Conservation (phyloP, 1,140 invertebrate genomes). For the Choristoneura fumiferana region DNA sequence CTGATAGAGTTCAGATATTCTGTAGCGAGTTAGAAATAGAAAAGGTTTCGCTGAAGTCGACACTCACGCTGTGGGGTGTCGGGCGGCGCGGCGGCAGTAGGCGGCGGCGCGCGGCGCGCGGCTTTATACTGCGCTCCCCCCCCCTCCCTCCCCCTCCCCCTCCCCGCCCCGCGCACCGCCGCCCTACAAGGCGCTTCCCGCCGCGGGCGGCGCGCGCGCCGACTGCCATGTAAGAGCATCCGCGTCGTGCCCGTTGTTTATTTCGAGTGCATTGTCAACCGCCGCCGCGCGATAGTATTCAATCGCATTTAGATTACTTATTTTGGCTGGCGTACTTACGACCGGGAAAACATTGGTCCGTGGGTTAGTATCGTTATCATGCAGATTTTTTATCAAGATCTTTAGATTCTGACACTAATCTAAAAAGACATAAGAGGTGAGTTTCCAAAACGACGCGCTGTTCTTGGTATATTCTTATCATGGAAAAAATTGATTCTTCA, state of each 20-base stretch:
- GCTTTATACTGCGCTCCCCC: slow-evolving; percentile 5
- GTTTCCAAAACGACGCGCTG: not conserved
- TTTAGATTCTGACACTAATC: no score
- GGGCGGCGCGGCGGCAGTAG: slow-evolving; percentile 9
- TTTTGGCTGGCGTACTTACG: not conserved
- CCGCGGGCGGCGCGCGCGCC: slow-evolving; percentile 13
- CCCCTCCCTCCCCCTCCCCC: not conserved
- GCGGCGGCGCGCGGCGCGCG: slow-evolving; percentile 13
- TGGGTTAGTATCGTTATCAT: not conserved
- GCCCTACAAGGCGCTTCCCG: slow-evolving; percentile 31
- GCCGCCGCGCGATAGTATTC: not conserved
- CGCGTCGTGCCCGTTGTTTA: slow-evolving; percentile 2
- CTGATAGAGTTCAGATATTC: no score
- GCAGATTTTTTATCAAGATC: not conserved
- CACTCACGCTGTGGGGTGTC: slow-evolving; percentile 14
- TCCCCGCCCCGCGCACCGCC: slow-evolving; percentile 17
- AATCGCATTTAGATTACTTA: slow-evolving; percentile 4
- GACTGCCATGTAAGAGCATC: slow-evolving; percentile 43
- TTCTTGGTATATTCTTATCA: no score
- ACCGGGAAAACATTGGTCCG: not conserved
- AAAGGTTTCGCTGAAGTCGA: not conserved
- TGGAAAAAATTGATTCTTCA: not conserved
- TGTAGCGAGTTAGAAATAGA: no score
- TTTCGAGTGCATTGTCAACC: slow-evolving; percentile 15
- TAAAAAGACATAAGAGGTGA: no score